phyloP scores from a whole-genome alignment of 2,888 invertebrate genomes.

The Merodon equestris region DNA sequence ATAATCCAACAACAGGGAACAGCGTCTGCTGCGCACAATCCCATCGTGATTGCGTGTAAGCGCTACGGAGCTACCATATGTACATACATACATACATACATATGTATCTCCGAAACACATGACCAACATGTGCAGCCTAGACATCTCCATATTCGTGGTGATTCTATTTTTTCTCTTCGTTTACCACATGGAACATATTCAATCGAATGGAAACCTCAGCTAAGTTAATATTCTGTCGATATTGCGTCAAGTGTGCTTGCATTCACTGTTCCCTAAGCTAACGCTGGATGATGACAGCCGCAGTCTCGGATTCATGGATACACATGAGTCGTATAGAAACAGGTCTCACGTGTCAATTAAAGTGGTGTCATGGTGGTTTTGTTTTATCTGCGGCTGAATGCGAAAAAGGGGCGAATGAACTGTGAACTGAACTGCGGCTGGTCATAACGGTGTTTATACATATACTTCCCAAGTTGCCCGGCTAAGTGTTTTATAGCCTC shows the following conservation, averaged over 20 bases:
- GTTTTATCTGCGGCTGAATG: slow-evolving; percentile 51
- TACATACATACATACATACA: too few relatives aligned
- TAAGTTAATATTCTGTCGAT: slow-evolving; percentile 18
- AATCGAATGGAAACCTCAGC: neutral
- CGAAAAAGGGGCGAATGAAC: slow-evolving; percentile 52
- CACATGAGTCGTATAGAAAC: slow-evolving; percentile 4
- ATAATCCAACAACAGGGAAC: slow-evolving; percentile 5
- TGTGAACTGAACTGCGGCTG: slow-evolving; percentile 7
- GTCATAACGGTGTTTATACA: slow-evolving; percentile 17
- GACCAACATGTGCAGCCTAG: slow-evolving; percentile 20
- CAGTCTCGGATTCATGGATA: slow-evolving; percentile 33
- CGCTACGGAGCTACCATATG: slow-evolving; percentile 7
- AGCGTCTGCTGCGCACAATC: neutral
- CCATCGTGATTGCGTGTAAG: slow-evolving; percentile 8
- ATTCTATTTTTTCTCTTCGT: too few relatives aligned
- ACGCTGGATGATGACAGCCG: slow-evolving; percentile 3
- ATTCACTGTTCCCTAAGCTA: neutral
- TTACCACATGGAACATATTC: slow-evolving; percentile 1
- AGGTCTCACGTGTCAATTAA: slow-evolving; percentile 55
- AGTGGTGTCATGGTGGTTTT: slow-evolving; percentile 53
- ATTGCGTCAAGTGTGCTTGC: slow-evolving; percentile 31
- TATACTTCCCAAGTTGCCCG: slow-evolving; percentile 10
- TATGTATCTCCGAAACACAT: too few relatives aligned
- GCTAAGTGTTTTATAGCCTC: slow-evolving; percentile 22
- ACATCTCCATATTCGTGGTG: slow-evolving; percentile 25